Evolutionary conservation across 2,888 invertebrate genomes (phyloP), one percentile per base, ranked within the genome.

Genomic region (Syritta pipiens): DNA sequence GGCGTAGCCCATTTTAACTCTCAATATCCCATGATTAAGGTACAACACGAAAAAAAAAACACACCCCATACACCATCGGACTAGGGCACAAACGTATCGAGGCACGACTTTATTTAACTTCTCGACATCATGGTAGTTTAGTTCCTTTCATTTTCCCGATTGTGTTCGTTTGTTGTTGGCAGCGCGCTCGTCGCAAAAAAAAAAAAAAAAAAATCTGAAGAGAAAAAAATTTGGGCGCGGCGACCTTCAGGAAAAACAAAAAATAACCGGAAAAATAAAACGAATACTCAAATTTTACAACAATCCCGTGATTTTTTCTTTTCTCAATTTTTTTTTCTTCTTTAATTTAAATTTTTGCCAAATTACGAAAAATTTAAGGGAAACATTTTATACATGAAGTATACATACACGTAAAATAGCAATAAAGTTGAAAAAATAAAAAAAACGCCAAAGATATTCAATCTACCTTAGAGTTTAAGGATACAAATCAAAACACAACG

Each of bases 101-200:
- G 46, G 53, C 59, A 65, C 55, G 74, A 72, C 79, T 79, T 79
- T 68, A 74, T 74, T 79, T 74, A 74, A 74, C 74, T 79, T 79
- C 51, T 74, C 55, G 68, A 57, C 60, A 63, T 63, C 65, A 74
- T 62, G 69, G 77, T 82, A 83, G 82, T 85, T 85, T 84, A 86
- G 87, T 87, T 86, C 86, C 87, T 86, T 88, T 85, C 84, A 84
- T 86, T 85, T 87, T 86, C 85, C 85, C 86, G 84, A 86, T 85
- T 85, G 85, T 85, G 84, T 84, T 85, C 84, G 85, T 85, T 85
- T 85, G 85, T 85, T 84, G 83, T 85, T 84, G 84, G 83, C 83
- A 83, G 84, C 83, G 84, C 85, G 85, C 84, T 84, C 84, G 83
- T 83, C 84, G 83, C 82, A 83, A 82, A n/a, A n/a, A n/a, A n/a